These are phyloP conservation scores for Pyrgus malvae DNA, from an alignment of 2,888 invertebrate genomes.

Conservation along the genomic window DNA sequence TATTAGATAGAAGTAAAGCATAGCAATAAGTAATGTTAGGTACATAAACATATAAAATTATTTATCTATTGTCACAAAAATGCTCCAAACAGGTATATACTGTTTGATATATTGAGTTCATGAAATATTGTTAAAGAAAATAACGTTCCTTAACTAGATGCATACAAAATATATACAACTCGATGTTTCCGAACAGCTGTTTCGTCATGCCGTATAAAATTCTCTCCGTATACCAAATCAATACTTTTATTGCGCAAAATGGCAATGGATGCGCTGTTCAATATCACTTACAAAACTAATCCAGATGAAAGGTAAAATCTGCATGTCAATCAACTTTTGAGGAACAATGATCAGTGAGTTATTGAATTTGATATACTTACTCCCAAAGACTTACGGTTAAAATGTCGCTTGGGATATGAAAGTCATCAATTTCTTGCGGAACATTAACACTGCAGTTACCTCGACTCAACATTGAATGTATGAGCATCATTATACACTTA, in stretches of 20 bases:
- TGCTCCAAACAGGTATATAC: no score
- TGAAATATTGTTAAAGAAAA: conserved; percentile 21
- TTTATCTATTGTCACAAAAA: no score
- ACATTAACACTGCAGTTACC: neutral
- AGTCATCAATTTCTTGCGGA: neutral
- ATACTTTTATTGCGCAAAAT: conserved; percentile 80
- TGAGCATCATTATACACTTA: conserved; percentile 44
- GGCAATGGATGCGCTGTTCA: conserved; percentile 69
- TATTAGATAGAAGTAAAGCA: no score
- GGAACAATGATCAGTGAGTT: conserved; percentile 54
- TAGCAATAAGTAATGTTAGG: no score
- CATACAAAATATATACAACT: conserved; percentile 35
- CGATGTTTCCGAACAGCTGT: conserved; percentile 70
- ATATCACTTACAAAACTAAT: conserved; percentile 47
- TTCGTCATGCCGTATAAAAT: conserved; percentile 68
- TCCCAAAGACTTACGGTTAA: neutral
- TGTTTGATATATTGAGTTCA: no score
- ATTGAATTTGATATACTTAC: conserved; percentile 1
- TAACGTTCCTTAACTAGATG: conserved; percentile 37
- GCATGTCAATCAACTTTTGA: conserved; percentile 59
- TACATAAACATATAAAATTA: no score
- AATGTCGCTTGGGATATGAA: neutral
- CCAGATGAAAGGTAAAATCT: conserved; percentile 46
- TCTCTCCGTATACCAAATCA: conserved; percentile 72
- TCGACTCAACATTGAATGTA: conserved; percentile 23